Evolutionary conservation across 2,888 invertebrate genomes (phyloP), one percentile per base, ranked within the genome.

Genomic region (Volucella bombylans): DNA sequence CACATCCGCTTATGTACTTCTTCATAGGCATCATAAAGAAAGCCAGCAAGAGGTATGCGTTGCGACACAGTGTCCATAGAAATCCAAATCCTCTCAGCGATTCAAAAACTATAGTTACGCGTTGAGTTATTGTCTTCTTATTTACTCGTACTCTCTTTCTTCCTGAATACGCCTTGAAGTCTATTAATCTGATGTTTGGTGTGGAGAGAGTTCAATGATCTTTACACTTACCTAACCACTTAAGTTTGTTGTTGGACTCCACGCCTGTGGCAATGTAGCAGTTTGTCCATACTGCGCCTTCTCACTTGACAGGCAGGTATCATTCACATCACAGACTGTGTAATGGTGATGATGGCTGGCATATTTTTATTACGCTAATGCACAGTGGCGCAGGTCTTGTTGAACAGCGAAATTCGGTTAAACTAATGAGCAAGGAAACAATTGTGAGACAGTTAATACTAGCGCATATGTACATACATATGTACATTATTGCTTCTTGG

Each of bases 181-280:
- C 71, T 79, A 72, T 54, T 45, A 23, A 41, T 39, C 71, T 59
- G 43, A 49, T 12, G 31, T 18, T 50, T 54, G 41, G 55, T 65
- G 39, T 23, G 11, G 11, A 41, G 23, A 39, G 43, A 72, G 79
- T 79, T 79, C 79, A 79, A 65, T 61, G 72, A 59, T 72, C 79
- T 79, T 79, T 79, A 65, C 72, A 79, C 57, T 67, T 79, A 71
- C 65, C 18, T 23, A 23, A 23, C 79, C 72, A 79, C 65, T 50
- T 72, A 59, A 59, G 67, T 59, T 77, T 79, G 72, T 72, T 79
- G 79, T 72, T 72, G 79, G 72, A 10, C 61, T 49, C 47, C 43
- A 64, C 47, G 31, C 62, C 61, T 18, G 55, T 68, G 49, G n/a
- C 31, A 31, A 31, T 31, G 31, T n/a, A 38, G 68, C 45, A 55